Percentiles rank a stretch among this genome's conserved stretches.
Conservation (phyloP, 2,888 invertebrate genomes). For the Ormyrus labotus region DNA sequence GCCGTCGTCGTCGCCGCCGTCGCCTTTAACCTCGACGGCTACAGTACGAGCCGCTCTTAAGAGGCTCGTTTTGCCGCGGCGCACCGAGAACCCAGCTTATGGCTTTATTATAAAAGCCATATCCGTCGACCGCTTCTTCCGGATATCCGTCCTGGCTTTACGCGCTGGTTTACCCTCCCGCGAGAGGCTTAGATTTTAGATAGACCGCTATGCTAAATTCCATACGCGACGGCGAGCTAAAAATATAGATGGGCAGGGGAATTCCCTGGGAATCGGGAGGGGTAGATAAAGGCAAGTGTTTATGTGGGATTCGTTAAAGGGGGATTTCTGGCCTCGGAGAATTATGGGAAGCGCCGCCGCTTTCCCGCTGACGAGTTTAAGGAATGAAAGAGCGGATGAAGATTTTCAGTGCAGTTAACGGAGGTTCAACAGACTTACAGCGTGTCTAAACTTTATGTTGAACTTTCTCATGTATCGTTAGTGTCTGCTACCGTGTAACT, state of each 20-base stretch:
- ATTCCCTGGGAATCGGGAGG: not conserved
- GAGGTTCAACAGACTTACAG: too few species aligned
- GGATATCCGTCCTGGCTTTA: constrained; percentile 41
- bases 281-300: not conserved
- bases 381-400: too few species aligned
- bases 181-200: constrained; percentile 33
- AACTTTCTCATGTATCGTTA: too few species aligned
- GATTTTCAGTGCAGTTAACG: too few species aligned
- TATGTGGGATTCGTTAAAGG: too few species aligned
- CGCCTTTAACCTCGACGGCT: not conserved
- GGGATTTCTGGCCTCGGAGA: too few species aligned
- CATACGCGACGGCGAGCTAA: not conserved
- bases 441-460: too few species aligned
- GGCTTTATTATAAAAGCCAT: constrained; percentile 65
- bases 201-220: constrained; percentile 23
- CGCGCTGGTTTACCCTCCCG: not conserved
- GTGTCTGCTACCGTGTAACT: too few species aligned
- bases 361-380: too few species aligned
- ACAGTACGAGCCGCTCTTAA: not conserved
- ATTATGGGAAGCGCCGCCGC: too few species aligned
- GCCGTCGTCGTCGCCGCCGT: not conserved
- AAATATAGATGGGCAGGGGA: not conserved
- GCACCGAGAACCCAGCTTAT: constrained; percentile 60
- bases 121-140: constrained; percentile 53
- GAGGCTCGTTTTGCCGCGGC: constrained; percentile 12